A percentile compares a stretch with the other conserved stretches of the same genome.
These are phyloP conservation scores for Bactericera cockerelli DNA, from an alignment of 1,140 invertebrate genomes.

Conservation along the genomic window DNA sequence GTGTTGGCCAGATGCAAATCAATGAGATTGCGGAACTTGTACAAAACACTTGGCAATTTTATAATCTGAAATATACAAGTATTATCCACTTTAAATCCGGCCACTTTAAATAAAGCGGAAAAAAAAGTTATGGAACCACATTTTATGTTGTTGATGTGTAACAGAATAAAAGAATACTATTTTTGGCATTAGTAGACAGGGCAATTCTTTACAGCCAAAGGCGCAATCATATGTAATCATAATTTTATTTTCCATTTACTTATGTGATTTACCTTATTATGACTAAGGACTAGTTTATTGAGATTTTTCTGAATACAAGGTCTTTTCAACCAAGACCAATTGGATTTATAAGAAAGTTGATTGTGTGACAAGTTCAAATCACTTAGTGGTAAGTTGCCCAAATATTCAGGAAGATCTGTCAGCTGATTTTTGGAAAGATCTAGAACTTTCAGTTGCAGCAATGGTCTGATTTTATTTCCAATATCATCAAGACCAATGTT, in stretches of 20 bases:
- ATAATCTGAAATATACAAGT: slow-evolving; percentile 10
- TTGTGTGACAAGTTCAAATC: slow-evolving; percentile 57
- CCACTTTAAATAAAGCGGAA: too few species aligned
- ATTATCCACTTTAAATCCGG: too few species aligned
- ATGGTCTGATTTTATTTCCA: slow-evolving; percentile 44
- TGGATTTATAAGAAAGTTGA: slow-evolving; percentile 36
- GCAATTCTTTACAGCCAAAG: too few species aligned
- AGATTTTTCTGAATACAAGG: slow-evolving; percentile 32
- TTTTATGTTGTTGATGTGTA: too few species aligned
- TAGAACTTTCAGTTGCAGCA: slow-evolving; percentile 46
- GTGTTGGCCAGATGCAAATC: not conserved
- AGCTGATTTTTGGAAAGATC: slow-evolving; percentile 65
- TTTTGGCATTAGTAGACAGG: too few species aligned
- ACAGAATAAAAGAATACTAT: too few species aligned
- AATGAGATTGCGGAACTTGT: not conserved
- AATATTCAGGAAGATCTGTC: slow-evolving; percentile 48
- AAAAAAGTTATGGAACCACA: too few species aligned
- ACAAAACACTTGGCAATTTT: not conserved
- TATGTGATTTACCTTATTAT: slow-evolving; percentile 41
- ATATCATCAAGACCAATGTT: slow-evolving; percentile 43
- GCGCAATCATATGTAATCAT: too few species aligned
- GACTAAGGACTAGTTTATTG: slow-evolving; percentile 41
- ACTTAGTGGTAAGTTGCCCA: slow-evolving; percentile 48
- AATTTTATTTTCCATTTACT: too few species aligned
- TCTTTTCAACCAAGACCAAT: slow-evolving; percentile 46